Conservation (phyloP, 2,888 invertebrate genomes). For the Cantharis rufa region DNA sequence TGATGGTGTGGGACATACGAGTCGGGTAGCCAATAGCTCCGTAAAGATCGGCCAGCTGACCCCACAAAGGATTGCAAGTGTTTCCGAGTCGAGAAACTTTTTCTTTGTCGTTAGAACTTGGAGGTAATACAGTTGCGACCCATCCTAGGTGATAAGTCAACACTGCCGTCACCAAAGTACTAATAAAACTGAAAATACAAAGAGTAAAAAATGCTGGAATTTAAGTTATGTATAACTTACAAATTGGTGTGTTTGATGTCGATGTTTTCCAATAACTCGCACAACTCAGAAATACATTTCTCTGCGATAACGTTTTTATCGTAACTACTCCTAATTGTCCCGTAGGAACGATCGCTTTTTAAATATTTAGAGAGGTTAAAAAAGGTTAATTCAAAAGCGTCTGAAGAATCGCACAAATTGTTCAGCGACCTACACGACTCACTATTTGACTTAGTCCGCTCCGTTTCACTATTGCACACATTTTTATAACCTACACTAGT, state of each 20-base stretch:
- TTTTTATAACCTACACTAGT: slow-evolving; percentile 7
- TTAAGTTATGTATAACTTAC: slow-evolving; percentile 67
- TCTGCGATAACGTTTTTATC: slow-evolving; percentile 49
- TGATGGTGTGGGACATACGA: slow-evolving; percentile 77
- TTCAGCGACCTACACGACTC: slow-evolving; percentile 14
- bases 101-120: slow-evolving; percentile 52
- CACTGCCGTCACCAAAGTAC: slow-evolving; percentile 85
- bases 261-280: slow-evolving; percentile 68
- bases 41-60: slow-evolving; percentile 83
- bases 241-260: slow-evolving; percentile 90
- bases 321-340: slow-evolving; percentile 24
- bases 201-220: background rate
- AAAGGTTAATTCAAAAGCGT: slow-evolving; percentile 35
- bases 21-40: slow-evolving; percentile 83
- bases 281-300: slow-evolving; percentile 62
- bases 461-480: background rate
- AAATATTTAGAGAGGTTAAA: slow-evolving; percentile 36
- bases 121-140: slow-evolving; percentile 74
- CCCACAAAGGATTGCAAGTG: slow-evolving; percentile 89
- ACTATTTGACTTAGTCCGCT: background rate
- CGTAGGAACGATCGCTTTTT: slow-evolving; percentile 30
- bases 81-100: slow-evolving; percentile 63
- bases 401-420: slow-evolving; percentile 13
- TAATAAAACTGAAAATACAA: slow-evolving; percentile 77
- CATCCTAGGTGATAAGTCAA: slow-evolving; percentile 90